Conservation (phyloP, 1,140 invertebrate species). For the Saxidomus purpurata region DNA sequence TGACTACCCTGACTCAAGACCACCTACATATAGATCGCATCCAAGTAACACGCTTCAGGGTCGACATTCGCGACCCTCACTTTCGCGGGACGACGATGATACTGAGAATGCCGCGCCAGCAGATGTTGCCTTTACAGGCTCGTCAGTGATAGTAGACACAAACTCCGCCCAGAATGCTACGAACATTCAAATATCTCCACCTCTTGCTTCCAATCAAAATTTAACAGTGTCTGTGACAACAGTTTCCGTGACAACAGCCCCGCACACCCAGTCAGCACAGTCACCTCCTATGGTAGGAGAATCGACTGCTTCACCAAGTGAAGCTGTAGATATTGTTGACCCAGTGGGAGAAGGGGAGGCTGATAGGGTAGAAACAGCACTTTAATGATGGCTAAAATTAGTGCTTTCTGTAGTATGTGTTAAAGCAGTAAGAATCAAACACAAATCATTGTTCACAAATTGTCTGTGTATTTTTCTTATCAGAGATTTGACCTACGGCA, state of each 20-base stretch:
- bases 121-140: constrained; percentile 73
- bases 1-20: constrained; percentile 82
- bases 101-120: constrained; percentile 59
- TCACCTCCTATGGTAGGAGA: background rate
- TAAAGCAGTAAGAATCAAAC: background rate
- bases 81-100: constrained; percentile 72
- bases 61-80: constrained; percentile 72
- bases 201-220: constrained; percentile 60
- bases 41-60: constrained; percentile 68
- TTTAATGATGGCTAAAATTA: constrained; percentile 1
- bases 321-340: constrained; percentile 30
- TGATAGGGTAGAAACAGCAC: constrained; percentile 43
- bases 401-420: background rate
- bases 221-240: constrained; percentile 63
- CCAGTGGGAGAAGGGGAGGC: constrained; percentile 36
- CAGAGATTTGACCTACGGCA: background rate
- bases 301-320: background rate
- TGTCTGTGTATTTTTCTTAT: background rate
- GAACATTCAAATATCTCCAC: constrained; percentile 57
- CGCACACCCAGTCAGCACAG: background rate
- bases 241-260: constrained; percentile 58
- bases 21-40: constrained; percentile 85
- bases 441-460: background rate
- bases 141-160: constrained; percentile 60
- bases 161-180: constrained; percentile 35